phyloP scores from a whole-genome alignment of 2,888 invertebrate species.

The Polia nebulosa region DNA sequence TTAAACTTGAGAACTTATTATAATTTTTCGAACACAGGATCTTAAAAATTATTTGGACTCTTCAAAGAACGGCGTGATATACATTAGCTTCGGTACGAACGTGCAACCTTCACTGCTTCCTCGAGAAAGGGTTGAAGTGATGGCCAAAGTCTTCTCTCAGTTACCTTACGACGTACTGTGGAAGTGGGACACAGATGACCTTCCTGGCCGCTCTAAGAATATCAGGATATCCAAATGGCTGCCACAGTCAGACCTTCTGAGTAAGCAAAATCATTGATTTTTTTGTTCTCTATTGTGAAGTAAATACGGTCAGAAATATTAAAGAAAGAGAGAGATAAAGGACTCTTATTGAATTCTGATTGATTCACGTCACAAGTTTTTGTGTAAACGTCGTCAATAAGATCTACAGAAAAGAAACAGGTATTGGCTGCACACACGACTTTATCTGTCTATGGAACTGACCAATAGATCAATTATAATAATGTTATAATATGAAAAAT shows the following conservation, averaged over 20 bases:
- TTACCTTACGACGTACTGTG: conserved; percentile 80
- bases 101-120: conserved; percentile 76
- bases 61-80: conserved; percentile 83
- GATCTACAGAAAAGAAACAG: too few relatives aligned
- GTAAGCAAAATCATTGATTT: conserved; percentile 68
- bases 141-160: conserved; percentile 76
- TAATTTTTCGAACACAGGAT: conserved; percentile 76
- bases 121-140: conserved; percentile 69
- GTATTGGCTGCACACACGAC: too few relatives aligned
- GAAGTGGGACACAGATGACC: conserved; percentile 76
- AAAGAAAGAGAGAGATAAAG: too few relatives aligned
- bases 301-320: too few relatives aligned
- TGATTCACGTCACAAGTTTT: too few relatives aligned
- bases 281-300: too few relatives aligned
- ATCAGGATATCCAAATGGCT: conserved; percentile 76
- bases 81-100: conserved; percentile 85
- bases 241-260: conserved; percentile 83
- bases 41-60: conserved; percentile 79
- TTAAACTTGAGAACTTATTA: too few relatives aligned
- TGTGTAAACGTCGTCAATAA: too few relatives aligned
- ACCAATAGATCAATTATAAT: too few relatives aligned
- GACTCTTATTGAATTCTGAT: too few relatives aligned
- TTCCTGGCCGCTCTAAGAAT: conserved; percentile 69
- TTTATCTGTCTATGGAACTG: too few relatives aligned
- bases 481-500: too few relatives aligned